Evolutionary conservation across 92 coral and sea anemone genomes (phyloP), one percentile per base, ranked within the genome.

Genomic region (Zoanthus sociatus): DNA sequence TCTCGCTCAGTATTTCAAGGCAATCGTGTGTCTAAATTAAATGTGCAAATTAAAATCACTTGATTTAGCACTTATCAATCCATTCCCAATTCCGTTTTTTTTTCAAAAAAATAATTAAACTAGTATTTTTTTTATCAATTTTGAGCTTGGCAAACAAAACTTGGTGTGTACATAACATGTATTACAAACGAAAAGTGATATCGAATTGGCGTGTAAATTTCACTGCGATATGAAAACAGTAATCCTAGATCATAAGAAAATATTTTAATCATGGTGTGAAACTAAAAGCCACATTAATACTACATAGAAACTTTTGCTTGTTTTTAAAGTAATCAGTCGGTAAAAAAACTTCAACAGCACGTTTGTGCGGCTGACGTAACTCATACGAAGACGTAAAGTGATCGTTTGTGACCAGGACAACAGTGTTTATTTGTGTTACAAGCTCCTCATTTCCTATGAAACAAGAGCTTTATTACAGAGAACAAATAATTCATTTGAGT

Each of bases 401-500:
- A 37, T 37, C 42, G 4, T 37, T 73, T 21, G 82, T 78, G 14
- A 20, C 83, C 68, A 78, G 37, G 83, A 32, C 71, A 55, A 78
- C 83, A 53, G 12, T 20, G 33, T 12, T 58, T 78, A 30, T 58
- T 58, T 78, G 83, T 31, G 48, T 31, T 5, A 53, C 83, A 55
- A 78, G 71, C n/a, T 78, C 71, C 42, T 78, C 83, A 78, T 78
- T 78, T 78, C 68, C 68, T 51, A 15, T 42, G 6, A 26, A 21
- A 54, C 37, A 18, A 77, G 30, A 9, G 30, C 54, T 60, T 4
- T 60, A 32, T 31, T 78, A 16, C 17, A 31, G 71, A 68, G 56
- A 78, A 32, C 68, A 21, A 77, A 78, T 7, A 78, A 56, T 60
- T 46, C 55, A 37, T 37, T 37, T 37, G 42, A 37, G 1, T 1